Evolutionary conservation across 2,888 invertebrate genomes (phyloP).

Genomic region (Salpingus planirostris): DNA sequence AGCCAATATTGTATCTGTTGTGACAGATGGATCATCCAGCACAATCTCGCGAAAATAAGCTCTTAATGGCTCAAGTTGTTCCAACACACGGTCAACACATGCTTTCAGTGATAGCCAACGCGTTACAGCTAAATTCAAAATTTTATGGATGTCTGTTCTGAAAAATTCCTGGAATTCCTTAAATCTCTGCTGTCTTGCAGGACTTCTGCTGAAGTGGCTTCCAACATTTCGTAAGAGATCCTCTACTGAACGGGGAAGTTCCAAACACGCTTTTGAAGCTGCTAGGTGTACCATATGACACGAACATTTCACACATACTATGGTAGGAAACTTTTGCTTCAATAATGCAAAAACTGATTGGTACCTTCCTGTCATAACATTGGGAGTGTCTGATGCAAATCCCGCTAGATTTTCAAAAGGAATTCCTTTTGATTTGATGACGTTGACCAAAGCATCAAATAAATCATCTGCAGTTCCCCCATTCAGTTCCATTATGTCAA

Average conservation of each 20-base stretch:
- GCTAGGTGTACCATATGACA: conserved; percentile 31
- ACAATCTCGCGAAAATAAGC: background rate
- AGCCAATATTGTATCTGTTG: background rate
- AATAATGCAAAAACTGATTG: background rate
- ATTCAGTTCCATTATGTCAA: too few relatives aligned
- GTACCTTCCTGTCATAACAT: too few relatives aligned
- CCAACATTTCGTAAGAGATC: conserved; percentile 24
- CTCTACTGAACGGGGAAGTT: conserved; percentile 25
- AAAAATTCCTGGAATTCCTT: conserved; percentile 30
- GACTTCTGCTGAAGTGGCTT: conserved; percentile 22
- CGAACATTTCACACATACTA: conserved; percentile 29
- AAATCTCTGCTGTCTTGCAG: conserved; percentile 18
- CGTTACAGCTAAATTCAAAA: too few relatives aligned
- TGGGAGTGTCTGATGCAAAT: too few relatives aligned
- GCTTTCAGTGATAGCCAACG: conserved; percentile 31
- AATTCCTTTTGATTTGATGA: too few relatives aligned
- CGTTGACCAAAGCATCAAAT: too few relatives aligned
- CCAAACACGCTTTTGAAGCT: conserved; percentile 29
- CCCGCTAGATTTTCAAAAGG: too few relatives aligned
- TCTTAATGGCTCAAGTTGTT: conserved; percentile 22
- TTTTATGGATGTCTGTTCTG: conserved; percentile 24
- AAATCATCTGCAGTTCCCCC: too few relatives aligned
- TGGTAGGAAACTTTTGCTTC: conserved; percentile 4
- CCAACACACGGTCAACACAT: conserved; percentile 30
- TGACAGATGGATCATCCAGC: background rate